Evolutionary conservation across 2,888 invertebrate species (phyloP).

Genomic region (Piscicola geometra): DNA sequence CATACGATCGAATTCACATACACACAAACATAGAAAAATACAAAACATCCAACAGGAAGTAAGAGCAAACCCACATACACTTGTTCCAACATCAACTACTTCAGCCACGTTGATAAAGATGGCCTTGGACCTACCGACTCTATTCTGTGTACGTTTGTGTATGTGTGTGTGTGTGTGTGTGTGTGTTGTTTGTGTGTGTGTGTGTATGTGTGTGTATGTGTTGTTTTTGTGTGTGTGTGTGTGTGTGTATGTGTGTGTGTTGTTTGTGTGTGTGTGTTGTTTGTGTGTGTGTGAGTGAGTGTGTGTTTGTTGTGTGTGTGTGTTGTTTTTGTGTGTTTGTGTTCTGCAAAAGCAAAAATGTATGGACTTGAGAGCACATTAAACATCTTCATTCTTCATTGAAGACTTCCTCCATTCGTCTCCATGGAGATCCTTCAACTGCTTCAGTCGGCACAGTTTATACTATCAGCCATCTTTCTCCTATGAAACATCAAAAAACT

Average conservation of each 20-base stretch:
- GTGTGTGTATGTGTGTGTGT: constrained; percentile 13
- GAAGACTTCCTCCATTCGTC: too few relatives aligned
- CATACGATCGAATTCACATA: background rate
- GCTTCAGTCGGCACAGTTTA: too few relatives aligned
- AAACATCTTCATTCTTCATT: too few relatives aligned
- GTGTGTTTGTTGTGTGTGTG: constrained; percentile 10
- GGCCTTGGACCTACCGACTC: constrained; percentile 40
- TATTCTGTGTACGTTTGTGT: constrained; percentile 38
- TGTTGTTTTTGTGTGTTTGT: background rate
- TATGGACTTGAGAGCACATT: too few relatives aligned
- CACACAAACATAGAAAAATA: background rate
- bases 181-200: background rate
- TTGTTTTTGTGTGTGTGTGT: constrained; percentile 4
- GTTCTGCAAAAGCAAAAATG: too few relatives aligned
- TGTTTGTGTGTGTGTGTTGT: constrained; percentile 5
- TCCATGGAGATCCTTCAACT: too few relatives aligned
- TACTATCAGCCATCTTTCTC: too few relatives aligned
- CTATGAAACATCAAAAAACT: too few relatives aligned
- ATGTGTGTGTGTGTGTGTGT: background rate
- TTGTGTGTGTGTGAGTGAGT: constrained; percentile 5
- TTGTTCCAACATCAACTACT: constrained; percentile 41
- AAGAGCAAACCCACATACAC: constrained; percentile 16
- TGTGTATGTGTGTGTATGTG: background rate
- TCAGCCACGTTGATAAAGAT: constrained; percentile 39
- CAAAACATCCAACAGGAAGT: background rate